A percentile compares a stretch with the other conserved stretches of the same genome.
Evolutionary conservation across 2,888 invertebrate genomes (phyloP).

Genomic region (Pteria penguin): DNA sequence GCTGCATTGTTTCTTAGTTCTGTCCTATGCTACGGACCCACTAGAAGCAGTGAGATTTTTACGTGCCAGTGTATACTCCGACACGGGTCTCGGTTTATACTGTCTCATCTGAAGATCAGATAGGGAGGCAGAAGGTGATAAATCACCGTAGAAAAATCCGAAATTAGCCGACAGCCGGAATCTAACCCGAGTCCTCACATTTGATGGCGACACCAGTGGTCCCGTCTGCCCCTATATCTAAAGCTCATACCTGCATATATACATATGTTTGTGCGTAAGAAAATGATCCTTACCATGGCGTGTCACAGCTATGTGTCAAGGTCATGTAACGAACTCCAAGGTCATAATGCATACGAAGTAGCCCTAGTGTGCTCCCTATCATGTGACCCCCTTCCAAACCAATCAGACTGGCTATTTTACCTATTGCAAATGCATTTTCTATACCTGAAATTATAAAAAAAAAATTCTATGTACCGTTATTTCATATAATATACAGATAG

Average conservation of each 20-base stretch:
- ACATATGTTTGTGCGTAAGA: not conserved
- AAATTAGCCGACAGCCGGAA: not conserved
- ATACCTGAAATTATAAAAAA: conserved; percentile 85
- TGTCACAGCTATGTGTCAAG: conserved; percentile 93
- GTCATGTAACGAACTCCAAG: conserved; percentile 92
- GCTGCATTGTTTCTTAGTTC: no score
- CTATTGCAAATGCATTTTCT: conserved; percentile 84
- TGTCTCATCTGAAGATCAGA: no score
- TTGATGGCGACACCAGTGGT: not conserved
- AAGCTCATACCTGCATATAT: not conserved
- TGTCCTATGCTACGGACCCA: no score
- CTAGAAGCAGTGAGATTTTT: no score
- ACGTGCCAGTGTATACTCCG: no score
- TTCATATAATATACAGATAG: no score
- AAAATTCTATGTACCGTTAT: no score
- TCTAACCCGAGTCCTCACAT: not conserved
- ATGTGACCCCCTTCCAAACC: conserved; percentile 95
- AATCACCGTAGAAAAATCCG: no score
- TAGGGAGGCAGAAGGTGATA: no score
- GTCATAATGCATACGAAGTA: conserved; percentile 90
- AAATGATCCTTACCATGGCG: conserved; percentile 86
- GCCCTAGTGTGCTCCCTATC: conserved; percentile 89
- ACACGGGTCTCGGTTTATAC: no score
- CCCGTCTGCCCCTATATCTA: not conserved
- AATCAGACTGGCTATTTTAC: conserved; percentile 92